A percentile compares a stretch with the other conserved stretches of the same genome.
Evolutionary conservation across 2,113 vertebrate species (phyloP).

Genomic region (Natator depressus): DNA sequence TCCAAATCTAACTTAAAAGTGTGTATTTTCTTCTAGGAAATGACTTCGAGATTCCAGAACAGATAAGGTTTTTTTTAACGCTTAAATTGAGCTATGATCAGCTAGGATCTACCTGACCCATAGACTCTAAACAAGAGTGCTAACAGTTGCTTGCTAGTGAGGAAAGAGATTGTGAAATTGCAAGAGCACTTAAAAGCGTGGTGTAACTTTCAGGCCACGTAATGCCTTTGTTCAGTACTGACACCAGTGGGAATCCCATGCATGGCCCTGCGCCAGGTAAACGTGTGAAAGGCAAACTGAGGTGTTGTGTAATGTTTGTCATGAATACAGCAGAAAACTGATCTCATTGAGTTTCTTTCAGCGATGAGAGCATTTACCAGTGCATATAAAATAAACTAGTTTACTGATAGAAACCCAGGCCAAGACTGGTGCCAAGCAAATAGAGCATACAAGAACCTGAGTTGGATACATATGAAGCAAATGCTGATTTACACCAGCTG

Average conservation of each 20-base stretch:
- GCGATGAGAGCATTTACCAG: not conserved
- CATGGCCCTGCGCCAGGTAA: not conserved
- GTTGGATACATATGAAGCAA: not conserved
- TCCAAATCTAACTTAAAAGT: not conserved
- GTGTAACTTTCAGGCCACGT: conserved; percentile 28
- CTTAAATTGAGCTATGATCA: conserved; percentile 30
- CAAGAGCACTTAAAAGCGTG: not conserved
- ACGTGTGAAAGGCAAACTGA: conserved; percentile 1
- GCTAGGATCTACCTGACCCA: conserved; percentile 21
- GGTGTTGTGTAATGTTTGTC: not conserved
- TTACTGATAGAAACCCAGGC: not conserved
- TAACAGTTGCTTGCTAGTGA: conserved; percentile 58
- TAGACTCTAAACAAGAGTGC: conserved; percentile 34
- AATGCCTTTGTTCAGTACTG: conserved; percentile 31
- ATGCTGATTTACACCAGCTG: not conserved
- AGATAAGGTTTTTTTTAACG: not conserved
- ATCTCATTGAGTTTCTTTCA: not conserved
- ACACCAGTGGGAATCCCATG: conserved; percentile 36
- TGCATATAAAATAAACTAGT: not conserved
- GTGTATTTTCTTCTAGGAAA: conserved; percentile 30
- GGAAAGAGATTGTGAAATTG: conserved; percentile 43
- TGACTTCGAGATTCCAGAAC: conserved; percentile 25
- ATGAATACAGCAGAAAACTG: not conserved
- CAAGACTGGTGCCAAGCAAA: not conserved
- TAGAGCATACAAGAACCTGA: not conserved